These are phyloP conservation scores for Eptatretus atami DNA, from an alignment of 2,797 vertebrate species.

Conservation along the genomic window DNA sequence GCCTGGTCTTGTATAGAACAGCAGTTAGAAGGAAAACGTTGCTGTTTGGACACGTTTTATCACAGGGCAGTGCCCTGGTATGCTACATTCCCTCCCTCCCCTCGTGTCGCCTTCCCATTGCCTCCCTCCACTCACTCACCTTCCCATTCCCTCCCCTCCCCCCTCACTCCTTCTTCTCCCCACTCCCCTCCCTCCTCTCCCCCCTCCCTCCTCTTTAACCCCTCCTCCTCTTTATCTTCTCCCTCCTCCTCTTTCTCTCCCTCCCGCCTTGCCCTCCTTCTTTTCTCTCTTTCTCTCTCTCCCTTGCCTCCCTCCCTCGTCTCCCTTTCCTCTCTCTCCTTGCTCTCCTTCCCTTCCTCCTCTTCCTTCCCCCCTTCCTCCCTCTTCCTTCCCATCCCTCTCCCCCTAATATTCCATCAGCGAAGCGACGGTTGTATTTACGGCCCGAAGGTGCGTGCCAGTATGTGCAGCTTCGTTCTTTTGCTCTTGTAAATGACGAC, in stretches of 20 bases:
- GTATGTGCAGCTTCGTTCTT: too few species aligned
- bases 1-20: too few species aligned
- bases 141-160: background rate
- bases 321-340: too few species aligned
- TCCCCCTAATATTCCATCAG: too few species aligned
- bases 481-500: too few species aligned
- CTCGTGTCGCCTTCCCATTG: background rate
- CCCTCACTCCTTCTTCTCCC: background rate
- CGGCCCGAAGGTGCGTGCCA: too few species aligned
- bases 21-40: too few species aligned
- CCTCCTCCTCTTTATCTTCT: background rate
- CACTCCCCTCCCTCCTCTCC: background rate
- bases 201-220: background rate
- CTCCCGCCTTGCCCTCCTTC: background rate
- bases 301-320: too few species aligned
- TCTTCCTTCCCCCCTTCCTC: background rate
- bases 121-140: background rate
- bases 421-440: too few species aligned
- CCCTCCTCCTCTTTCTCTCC: background rate
- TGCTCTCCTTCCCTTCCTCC: background rate
- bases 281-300: too few species aligned
- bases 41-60: too few species aligned
- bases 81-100: background rate
- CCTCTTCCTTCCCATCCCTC: background rate
- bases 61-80: too few species aligned